Conservation (phyloP, 2,888 invertebrate genomes). For the Sphinx pinastri region DNA sequence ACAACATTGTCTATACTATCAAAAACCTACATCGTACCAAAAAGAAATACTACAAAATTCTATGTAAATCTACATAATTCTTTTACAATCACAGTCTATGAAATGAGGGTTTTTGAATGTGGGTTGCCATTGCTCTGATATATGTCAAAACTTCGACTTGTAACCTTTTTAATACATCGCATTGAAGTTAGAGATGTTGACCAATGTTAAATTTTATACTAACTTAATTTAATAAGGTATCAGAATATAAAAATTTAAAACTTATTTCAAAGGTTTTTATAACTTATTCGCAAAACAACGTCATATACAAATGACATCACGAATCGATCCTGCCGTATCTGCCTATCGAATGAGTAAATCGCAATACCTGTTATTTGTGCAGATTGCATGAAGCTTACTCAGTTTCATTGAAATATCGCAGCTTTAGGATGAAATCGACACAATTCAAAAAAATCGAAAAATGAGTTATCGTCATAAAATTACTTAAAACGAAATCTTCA, state of each 20-base stretch:
- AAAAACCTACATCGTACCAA: conserved; percentile 17
- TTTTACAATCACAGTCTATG: conserved; percentile 19
- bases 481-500: too few species aligned
- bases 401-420: too few species aligned
- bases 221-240: background rate
- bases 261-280: too few species aligned
- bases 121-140: conserved; percentile 14
- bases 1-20: conserved; percentile 19
- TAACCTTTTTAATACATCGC: background rate
- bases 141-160: background rate
- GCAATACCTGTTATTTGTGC: too few species aligned
- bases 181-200: background rate
- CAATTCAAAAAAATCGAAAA: too few species aligned
- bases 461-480: too few species aligned
- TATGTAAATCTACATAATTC: conserved; percentile 4
- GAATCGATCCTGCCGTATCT: too few species aligned
- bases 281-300: too few species aligned
- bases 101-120: conserved; percentile 17
- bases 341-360: too few species aligned
- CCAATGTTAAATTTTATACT: background rate
- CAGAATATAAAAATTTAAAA: background rate
- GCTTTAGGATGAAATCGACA: too few species aligned
- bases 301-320: too few species aligned
- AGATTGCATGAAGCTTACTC: too few species aligned
- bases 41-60: conserved; percentile 20